Evolutionary conservation across 2,113 vertebrate genomes (phyloP), one percentile per base, ranked within the genome.

Genomic region (Perca fluviatilis): DNA sequence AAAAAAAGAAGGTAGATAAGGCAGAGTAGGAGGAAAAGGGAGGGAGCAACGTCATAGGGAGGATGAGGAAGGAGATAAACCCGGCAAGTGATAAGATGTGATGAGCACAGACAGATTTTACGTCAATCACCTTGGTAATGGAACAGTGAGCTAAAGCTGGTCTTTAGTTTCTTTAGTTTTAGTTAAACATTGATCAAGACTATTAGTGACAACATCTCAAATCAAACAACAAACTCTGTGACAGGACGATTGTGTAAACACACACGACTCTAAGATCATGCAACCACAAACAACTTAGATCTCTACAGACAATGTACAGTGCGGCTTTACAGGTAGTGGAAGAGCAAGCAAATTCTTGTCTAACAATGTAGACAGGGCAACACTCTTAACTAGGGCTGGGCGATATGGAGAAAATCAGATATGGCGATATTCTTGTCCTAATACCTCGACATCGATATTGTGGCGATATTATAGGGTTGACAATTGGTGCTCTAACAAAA

Each of bases 21-120:
- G 49, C 15, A 75, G 73, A 68, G 36, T 4, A 6, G 33, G 23
- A 77, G 50, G 85, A 90, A 91, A 91, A 91, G 64, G 68, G 73
- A 76, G 86, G 84, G 91, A n/a, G 67, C 40, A 84, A 68, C 8
- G 30, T 81, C 58, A 86, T 6, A 68, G 68, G 53, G 47, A 68
- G 36, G 69, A 81, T 5, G 58, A 74, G 56, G 63, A 71, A 63
- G 71, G 51, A 77, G 60, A 63, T 68, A 75, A 87, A 64, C 65
- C 84, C 60, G 18, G 47, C 30, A 40, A 40, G 73, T 51, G 58
- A 74, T 77, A 68, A 62, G 30, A 43, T 33, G 58, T 65, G 61
- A 53, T 61, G 53, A 61, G 43, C 43, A 80, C 46, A 58, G 25
- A 62, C 40, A 69, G 23, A 75, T 16, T 53, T 47, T 71, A 16